These are phyloP conservation scores for zebrafish (Danio rerio) DNA, from an alignment of 2,113 vertebrate genomes.

Conservation along the genomic window GRCz12tu NC_133193.1:17654501-17655000, in stretches of 20 bases:
- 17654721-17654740: background rate
- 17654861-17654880: background rate
- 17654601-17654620: conserved; percentile 15
- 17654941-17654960: no score
- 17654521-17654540: conserved; percentile 49
- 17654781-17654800: conserved; percentile 20
- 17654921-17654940: background rate
- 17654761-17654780: conserved; percentile 12
- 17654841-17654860: background rate
- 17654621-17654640: conserved; percentile 13
- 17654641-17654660: conserved; percentile 34
- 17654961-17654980: no score
- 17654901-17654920: conserved; percentile 24
- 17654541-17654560: conserved; percentile 37
- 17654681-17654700: background rate
- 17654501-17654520: conserved; percentile 50
- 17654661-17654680: conserved; percentile 29
- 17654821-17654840: background rate
- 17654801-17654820: background rate
- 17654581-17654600: conserved; percentile 47
- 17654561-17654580: conserved; percentile 23
- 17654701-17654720: conserved; percentile 14
- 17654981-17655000: no score
- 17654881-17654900: background rate
- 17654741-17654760: conserved; percentile 25